phyloP scores from a whole-genome alignment of 2,113 vertebrate species.

The Electrona antarctica region DNA sequence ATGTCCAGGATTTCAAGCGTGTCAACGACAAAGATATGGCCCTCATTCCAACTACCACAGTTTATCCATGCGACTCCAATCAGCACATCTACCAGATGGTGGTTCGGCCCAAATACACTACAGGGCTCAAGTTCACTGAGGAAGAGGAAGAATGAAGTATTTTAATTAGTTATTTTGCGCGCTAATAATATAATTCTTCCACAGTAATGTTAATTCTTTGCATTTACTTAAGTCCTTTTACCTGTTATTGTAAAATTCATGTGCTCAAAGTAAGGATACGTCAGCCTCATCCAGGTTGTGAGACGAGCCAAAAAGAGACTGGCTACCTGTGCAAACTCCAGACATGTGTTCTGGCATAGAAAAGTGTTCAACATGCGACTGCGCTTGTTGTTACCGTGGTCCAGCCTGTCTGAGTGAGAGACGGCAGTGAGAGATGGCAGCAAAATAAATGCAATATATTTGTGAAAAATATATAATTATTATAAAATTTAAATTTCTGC shows the following conservation, averaged over 20 bases:
- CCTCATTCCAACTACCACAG: conserved; percentile 27
- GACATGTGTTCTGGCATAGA: conserved; percentile 72
- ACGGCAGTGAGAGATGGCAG: no score
- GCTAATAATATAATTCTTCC: no score
- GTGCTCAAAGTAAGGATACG: conserved; percentile 77
- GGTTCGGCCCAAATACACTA: conserved; percentile 46
- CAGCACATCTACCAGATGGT: conserved; percentile 51
- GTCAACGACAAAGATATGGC: background rate
- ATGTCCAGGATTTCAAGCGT: conserved; percentile 37
- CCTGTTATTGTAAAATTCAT: no score
- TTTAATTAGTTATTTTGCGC: no score
- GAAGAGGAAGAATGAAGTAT: background rate
- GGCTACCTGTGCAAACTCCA: conserved; percentile 83
- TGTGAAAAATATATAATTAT: no score
- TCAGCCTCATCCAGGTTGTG: conserved; percentile 83
- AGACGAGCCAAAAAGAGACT: conserved; percentile 86
- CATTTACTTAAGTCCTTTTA: no score
- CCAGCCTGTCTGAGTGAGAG: no score
- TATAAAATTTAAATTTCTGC: no score
- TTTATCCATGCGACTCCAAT: conserved; percentile 39
- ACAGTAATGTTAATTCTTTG: no score
- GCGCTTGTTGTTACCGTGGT: no score
- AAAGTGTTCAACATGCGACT: conserved; percentile 79
- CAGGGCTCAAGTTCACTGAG: conserved; percentile 4
- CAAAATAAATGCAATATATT: no score